Percentiles rank a stretch among this genome's conserved stretches.
phyloP scores from a whole-genome alignment of 2,888 invertebrate species.

The Melipona bicolor region DNA sequence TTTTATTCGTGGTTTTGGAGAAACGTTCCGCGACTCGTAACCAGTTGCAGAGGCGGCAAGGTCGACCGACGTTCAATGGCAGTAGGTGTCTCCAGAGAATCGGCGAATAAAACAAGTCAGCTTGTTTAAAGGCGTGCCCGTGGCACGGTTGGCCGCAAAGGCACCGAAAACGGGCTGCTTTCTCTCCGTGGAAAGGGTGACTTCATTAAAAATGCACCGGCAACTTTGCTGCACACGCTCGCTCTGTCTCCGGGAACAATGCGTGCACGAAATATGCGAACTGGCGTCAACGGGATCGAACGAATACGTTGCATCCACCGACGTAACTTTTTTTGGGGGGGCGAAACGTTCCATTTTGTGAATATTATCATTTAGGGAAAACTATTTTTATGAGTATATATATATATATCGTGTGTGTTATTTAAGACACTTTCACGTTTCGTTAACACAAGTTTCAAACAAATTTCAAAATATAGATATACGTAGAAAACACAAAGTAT shows the following conservation, averaged over 20 bases:
- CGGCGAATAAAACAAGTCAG: conserved; percentile 42
- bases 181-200: conserved; percentile 27
- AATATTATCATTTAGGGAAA: neutral
- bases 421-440: neutral
- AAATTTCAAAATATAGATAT: too few species aligned
- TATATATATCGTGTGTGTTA: neutral
- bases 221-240: conserved; percentile 27
- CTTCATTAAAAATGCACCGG: conserved; percentile 70
- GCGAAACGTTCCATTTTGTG: neutral
- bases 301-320: conserved; percentile 4
- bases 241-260: conserved; percentile 61
- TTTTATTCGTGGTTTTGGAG: neutral
- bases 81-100: conserved; percentile 40
- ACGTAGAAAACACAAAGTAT: too few species aligned
- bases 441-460: neutral
- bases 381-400: neutral
- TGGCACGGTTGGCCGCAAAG: conserved; percentile 43
- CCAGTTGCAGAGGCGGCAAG: conserved; percentile 19
- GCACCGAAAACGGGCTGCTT: conserved; percentile 42
- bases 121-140: conserved; percentile 31
- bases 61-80: conserved; percentile 29
- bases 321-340: neutral
- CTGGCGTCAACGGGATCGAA: conserved; percentile 40
- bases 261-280: conserved; percentile 65
- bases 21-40: neutral